Percentiles rank a stretch among this genome's conserved stretches.
phyloP scores from a whole-genome alignment of 2,113 vertebrate species.

The Bombycilla garrulus region DNA sequence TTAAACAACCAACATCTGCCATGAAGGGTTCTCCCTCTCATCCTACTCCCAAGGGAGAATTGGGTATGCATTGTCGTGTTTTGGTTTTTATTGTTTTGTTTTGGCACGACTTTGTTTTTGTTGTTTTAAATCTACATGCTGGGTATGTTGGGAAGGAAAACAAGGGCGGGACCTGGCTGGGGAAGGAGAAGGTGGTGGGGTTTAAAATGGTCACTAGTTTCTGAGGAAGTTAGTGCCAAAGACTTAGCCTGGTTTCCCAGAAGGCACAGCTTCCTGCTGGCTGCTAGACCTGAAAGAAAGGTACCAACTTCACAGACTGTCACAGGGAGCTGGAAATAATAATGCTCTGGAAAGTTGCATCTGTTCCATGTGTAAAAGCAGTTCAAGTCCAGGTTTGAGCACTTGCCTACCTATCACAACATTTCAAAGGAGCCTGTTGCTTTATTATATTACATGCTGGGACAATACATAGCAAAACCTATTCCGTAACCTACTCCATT shows the following conservation, averaged over 20 bases:
- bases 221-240: not conserved
- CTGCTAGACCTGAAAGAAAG: not conserved
- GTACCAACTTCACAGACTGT: not conserved
- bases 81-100: constrained; percentile 37
- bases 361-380: not conserved
- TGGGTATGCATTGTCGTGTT: not conserved
- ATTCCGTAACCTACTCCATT: not conserved
- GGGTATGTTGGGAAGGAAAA: not conserved
- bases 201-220: not conserved
- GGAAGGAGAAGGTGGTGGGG: not conserved
- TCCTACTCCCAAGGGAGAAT: not conserved
- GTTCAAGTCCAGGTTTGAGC: not conserved
- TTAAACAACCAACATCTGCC: constrained; percentile 16
- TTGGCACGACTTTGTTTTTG: not conserved
- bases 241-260: not conserved
- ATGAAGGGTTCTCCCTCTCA: not conserved
- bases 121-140: not conserved
- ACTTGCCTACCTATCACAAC: not conserved
- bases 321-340: not conserved
- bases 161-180: not conserved
- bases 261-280: not conserved
- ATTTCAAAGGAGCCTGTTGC: not conserved
- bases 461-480: not conserved
- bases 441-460: not conserved
- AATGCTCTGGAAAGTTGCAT: not conserved